These are phyloP conservation scores for Drosophila siamana DNA, from an alignment of 2,888 invertebrate genomes.

Conservation along the genomic window DNA sequence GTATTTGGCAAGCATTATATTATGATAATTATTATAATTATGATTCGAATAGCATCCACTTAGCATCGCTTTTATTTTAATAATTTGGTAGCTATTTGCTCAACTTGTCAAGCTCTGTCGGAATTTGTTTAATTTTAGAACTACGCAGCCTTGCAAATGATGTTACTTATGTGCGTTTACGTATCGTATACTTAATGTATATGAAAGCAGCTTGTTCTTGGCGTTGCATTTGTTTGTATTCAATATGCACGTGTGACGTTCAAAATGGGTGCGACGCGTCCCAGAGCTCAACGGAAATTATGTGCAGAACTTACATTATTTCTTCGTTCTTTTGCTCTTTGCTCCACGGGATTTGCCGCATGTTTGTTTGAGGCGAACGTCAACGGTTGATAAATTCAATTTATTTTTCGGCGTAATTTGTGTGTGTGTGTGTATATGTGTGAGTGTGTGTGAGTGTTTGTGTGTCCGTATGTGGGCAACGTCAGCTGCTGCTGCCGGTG, in stretches of 20 bases:
- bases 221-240: slow-evolving; percentile 39
- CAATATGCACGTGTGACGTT: slow-evolving; percentile 27
- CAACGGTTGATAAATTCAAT: slow-evolving; percentile 75
- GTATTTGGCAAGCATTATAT: slow-evolving; percentile 35
- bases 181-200: slow-evolving; percentile 27
- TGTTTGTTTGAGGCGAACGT: slow-evolving; percentile 36
- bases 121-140: slow-evolving; percentile 6
- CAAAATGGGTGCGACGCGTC: slow-evolving; percentile 13
- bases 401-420: slow-evolving; percentile 56
- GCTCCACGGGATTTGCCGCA: slow-evolving; percentile 13
- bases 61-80: slow-evolving; percentile 27
- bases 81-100: slow-evolving; percentile 21
- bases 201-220: slow-evolving; percentile 13
- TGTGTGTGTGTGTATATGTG: slow-evolving; percentile 10
- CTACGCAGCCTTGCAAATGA: slow-evolving; percentile 10
- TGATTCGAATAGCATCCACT: slow-evolving; percentile 31
- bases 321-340: slow-evolving; percentile 3
- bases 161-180: slow-evolving; percentile 11
- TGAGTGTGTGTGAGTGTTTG: slow-evolving; percentile 7
- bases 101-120: neutral
- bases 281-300: slow-evolving; percentile 51
- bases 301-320: slow-evolving; percentile 44
- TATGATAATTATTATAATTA: slow-evolving; percentile 55
- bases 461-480: slow-evolving; percentile 7
- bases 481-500: slow-evolving; percentile 15